phyloP scores from a whole-genome alignment of 1,140 invertebrate genomes.

The Neodiprion virginianus region DNA sequence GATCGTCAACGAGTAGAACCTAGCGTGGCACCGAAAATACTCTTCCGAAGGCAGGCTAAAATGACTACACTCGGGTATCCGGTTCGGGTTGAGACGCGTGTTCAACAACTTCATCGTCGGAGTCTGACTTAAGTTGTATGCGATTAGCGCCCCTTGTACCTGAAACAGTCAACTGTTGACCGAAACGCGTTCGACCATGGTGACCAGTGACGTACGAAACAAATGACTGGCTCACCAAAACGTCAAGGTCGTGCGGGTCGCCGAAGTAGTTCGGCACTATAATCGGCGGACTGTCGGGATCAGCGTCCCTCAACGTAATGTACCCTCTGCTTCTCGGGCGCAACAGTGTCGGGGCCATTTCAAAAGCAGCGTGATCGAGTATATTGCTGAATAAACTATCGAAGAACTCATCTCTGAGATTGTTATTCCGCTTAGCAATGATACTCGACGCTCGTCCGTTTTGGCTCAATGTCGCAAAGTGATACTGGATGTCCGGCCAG shows the following conservation, averaged over 20 bases:
- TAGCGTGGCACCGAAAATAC: constrained; percentile 38
- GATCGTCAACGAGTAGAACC: constrained; percentile 47
- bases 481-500: no score
- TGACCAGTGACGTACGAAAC: constrained; percentile 21
- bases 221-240: constrained; percentile 63
- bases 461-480: no score
- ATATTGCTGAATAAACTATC: background rate
- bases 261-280: constrained; percentile 85
- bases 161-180: constrained; percentile 42
- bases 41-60: constrained; percentile 58
- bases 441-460: no score
- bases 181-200: background rate
- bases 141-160: constrained; percentile 77
- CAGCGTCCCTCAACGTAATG: constrained; percentile 68
- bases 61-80: constrained; percentile 68
- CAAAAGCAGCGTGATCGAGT: constrained; percentile 62
- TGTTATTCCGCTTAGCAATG: background rate
- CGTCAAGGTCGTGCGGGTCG: constrained; percentile 71
- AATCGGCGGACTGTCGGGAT: constrained; percentile 74
- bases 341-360: constrained; percentile 71
- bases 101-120: constrained; percentile 70
- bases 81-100: constrained; percentile 66
- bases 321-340: constrained; percentile 76
- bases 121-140: constrained; percentile 68
- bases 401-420: background rate